Evolutionary conservation across 2,113 vertebrate genomes (phyloP), one percentile per base, ranked within the genome.

Genomic region (Alligator mississippiensis): DNA sequence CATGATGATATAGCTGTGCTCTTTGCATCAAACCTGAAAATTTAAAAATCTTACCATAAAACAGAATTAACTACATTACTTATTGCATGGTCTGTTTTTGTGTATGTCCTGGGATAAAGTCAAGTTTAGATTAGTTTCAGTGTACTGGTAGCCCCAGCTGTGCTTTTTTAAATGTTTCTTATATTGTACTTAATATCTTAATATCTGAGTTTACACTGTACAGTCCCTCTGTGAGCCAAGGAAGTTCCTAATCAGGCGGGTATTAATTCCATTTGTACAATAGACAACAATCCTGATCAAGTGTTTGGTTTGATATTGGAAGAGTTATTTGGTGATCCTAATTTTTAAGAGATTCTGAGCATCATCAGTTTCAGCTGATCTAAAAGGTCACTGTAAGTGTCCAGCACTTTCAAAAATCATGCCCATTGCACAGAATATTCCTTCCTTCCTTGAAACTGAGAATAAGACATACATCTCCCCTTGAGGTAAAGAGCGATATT

Each of bases 191-290:
- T 30, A 30, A 34, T 30, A 70, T 30, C n/a, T 19, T 60, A 57
- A 38, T 30, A 61, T 4, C 62, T 24, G 28, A 24, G 17, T 63
- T 63, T 63, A 10, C 58, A 54, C 34, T 75, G 25, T 70, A 58
- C 14, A 3, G 22, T 47, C 0, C 0, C 12, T 64, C 11, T n/a
- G 17, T 38, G 34, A 6, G 5, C 34, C 58, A 80, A 77, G 57
- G 13, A 84, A 13, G 13, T 93, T 83, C 60, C 77, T 77, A 83
- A 25, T 47, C 47, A 47, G 47, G 7, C 47, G 47, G 47, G 38
- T 10, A 55, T 17, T 61, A 24, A 9, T 15, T 82, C 9, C 0
- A 1, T 7, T 79, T 11, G 77, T 9, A 2, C 5, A 70, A 62
- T 1, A 70, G 83, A 34, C 84, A 61, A 80, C 1, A 1, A 17